Evolutionary conservation across 2,797 vertebrate species (phyloP), one percentile per base, ranked within the genome.

Genomic region (Amniataba percoides): DNA sequence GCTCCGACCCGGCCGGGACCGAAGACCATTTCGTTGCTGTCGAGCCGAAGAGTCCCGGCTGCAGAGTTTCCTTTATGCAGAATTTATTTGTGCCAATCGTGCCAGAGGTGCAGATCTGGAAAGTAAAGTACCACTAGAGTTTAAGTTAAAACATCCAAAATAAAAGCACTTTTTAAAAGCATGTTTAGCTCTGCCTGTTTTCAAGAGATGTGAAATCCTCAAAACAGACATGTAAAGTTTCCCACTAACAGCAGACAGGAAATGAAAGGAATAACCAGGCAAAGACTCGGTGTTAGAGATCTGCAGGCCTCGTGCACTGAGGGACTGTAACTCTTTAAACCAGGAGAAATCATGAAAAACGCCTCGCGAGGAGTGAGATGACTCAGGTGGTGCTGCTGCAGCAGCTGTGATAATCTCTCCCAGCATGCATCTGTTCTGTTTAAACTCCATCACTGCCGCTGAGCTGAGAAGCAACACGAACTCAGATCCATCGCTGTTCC

Each of bases 351-450:
- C 85, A 87, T 79, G 69, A 76, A 80, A 86, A 78, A 45, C 19
- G 71, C 76, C 80, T 77, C 25, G 73, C 31, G 78, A 82, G 56
- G 64, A 82, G 63, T 49, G 67, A 78, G 78, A 71, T 64, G 64
- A 87, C 81, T 80, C 87, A 89, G 87, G 84, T 87, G 87, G 81
- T 55, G 60, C 39, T 16, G 67, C 49, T 16, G 68, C 49, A 65
- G 80, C 73, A 82, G 83, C 74, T 78, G 77, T 66, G 82, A 85
- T 84, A 71, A 84, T 87, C 76, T 89, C 74, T 90, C 87, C 86
- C 86, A 89, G 80, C 83, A 88, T 89, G 86, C 87, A 86, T 88
- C 82, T 88, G 87, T 63, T 80, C 69, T 65, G 73, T 79, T 73
- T 74, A 84, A 87, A 84, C 77, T 80, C 79, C 61, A 76, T 55